Evolutionary conservation across 92 coral and sea anemone genomes (phyloP).

Genomic region (Phenganax marumi): DNA sequence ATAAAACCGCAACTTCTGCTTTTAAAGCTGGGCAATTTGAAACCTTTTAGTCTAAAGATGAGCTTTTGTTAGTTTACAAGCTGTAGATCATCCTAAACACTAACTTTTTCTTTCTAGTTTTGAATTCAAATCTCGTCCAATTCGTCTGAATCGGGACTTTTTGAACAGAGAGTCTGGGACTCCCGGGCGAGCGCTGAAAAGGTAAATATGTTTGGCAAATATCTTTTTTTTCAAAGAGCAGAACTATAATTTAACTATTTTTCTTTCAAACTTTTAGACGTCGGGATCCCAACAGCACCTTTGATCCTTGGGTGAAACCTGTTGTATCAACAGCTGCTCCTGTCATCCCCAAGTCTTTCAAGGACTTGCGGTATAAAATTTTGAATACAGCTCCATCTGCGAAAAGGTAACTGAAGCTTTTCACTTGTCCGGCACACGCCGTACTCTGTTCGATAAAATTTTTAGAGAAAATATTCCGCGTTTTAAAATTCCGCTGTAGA

Average conservation of each 20-base stretch:
- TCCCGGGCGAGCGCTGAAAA: not conserved
- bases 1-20: too few species aligned
- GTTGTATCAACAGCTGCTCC: not conserved
- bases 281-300: not conserved
- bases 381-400: not conserved
- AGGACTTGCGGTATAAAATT: not conserved
- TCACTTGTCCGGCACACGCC: too few species aligned
- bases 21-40: too few species aligned
- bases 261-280: too few species aligned
- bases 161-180: not conserved
- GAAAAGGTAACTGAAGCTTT: not conserved
- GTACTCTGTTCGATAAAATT: too few species aligned
- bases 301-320: not conserved
- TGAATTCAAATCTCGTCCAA: slow-evolving; percentile 9
- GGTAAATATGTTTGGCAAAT: not conserved
- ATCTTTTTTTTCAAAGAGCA: not conserved
- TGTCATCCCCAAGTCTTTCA: not conserved
- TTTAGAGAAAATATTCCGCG: too few species aligned
- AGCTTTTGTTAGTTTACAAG: too few species aligned
- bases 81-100: too few species aligned
- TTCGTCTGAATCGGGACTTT: slow-evolving; percentile 3
- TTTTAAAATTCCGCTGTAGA: too few species aligned
- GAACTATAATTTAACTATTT: not conserved
- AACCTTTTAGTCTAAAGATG: too few species aligned
- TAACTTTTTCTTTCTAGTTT: not conserved